Evolutionary conservation across 1,140 invertebrate genomes (phyloP), one percentile per base, ranked within the genome.

Genomic region (Cotesia glomerata): DNA sequence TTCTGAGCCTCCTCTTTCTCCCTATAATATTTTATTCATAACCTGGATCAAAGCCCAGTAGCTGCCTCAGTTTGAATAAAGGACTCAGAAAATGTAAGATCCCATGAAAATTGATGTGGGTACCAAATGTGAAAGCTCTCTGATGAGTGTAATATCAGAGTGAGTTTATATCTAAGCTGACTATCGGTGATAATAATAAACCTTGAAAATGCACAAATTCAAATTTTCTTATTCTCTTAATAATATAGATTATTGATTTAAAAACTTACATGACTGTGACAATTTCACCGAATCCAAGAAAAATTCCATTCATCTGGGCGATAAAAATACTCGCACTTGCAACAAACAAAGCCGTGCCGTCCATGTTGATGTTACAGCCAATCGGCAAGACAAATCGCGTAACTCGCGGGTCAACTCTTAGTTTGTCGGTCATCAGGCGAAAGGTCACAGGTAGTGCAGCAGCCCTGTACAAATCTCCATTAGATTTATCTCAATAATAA

Each of bases 381-480:
- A 97, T 95, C 0, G 96, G 96, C 5, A 98, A 87, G 13, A 97
- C 94, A 86, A 97, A 97, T 69, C 95, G 90, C 0, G 96, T 96
- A 61, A 99, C 95, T 64, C 96, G 90, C 36, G 93, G 90, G 88
- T 99, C 96, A 70, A 98, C 91, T 75, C 92, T 91, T 63, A 97
- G 89, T 75, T 96, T 96, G 76, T 97, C 95, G 84, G 98, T 97
- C 91, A 99, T 93, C 82, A 95, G 95, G 61, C 92, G 92, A 86
- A 98, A 97, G 58, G 97, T 98, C 59, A 98, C 92, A 54, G 97
- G 97, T 59, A 99, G 89, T 58, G 97, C 97, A 54, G 97, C 97
- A 77, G 97, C 94, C 84, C 96, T 98, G 86, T 75, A 86, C 84
- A 86, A 82, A 85, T 1, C 77, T 80, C 75, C 72, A 75, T 86